These are phyloP conservation scores for Trachops cirrhosus DNA, from an alignment of 2,797 vertebrate genomes.

Conservation along the genomic window DNA sequence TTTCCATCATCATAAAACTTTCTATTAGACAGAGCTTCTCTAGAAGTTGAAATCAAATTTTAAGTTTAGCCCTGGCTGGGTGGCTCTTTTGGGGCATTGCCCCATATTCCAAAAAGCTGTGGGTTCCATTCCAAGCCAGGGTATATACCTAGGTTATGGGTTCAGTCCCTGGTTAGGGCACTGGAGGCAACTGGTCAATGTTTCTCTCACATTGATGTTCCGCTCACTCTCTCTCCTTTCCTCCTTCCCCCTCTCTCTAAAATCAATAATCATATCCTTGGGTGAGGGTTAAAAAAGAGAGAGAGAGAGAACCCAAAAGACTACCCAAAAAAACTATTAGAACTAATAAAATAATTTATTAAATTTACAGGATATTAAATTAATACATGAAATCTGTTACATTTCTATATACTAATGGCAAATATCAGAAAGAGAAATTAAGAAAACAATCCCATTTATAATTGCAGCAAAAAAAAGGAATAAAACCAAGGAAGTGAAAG, in stretches of 20 bases:
- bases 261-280: no score
- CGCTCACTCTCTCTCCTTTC: no score
- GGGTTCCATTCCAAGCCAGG: no score
- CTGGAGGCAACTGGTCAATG: no score
- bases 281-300: no score
- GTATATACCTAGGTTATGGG: no score
- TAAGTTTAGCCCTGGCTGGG: background rate
- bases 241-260: no score
- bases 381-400: background rate
- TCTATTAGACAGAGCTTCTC: background rate
- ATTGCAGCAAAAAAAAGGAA: background rate
- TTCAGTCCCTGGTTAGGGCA: no score
- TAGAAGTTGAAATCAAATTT: background rate
- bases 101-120: no score
- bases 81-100: background rate
- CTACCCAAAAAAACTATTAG: background rate
- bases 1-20: background rate
- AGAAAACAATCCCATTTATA: background rate
- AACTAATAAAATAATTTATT: background rate
- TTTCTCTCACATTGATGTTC: no score
- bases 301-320: no score
- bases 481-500: no score
- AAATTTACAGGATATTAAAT: background rate
- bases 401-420: background rate
- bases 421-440: background rate